Evolutionary conservation across 2,113 vertebrate species (phyloP).

Genomic region (Microcebus jonahi): DNA sequence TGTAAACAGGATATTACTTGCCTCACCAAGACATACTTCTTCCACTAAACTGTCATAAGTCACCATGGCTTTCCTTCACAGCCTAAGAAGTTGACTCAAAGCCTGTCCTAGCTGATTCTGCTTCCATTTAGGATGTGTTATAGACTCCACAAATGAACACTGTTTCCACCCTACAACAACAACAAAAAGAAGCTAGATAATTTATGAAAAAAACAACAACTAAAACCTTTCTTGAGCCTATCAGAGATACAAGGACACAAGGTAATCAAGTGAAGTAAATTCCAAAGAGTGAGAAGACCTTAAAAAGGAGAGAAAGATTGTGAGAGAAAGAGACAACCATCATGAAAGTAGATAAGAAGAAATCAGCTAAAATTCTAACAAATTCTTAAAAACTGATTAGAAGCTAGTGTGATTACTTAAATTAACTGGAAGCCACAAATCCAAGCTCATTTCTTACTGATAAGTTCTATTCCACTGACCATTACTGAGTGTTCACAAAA

Average conservation of each 20-base stretch:
- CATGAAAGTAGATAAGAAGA: neutral
- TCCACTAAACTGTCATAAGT: neutral
- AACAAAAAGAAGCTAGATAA: neutral
- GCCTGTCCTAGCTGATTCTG: neutral
- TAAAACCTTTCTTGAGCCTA: neutral
- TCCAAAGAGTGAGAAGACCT: neutral
- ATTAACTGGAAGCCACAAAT: neutral
- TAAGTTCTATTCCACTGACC: neutral
- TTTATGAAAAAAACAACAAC: neutral
- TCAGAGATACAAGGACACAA: neutral
- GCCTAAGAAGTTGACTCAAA: neutral
- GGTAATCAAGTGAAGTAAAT: neutral
- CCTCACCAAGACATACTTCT: neutral
- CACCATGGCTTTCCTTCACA: neutral
- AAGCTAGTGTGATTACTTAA: neutral
- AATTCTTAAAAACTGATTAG: neutral
- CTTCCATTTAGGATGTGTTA: neutral
- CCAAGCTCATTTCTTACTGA: neutral
- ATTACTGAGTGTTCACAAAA: neutral
- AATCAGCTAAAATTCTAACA: neutral
- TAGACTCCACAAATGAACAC: neutral
- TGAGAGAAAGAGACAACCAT: neutral
- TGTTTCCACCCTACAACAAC: neutral
- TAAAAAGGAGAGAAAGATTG: neutral
- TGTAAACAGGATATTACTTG: neutral